These are phyloP conservation scores for Hyposoter dolosus DNA, from an alignment of 2,888 invertebrate species.

Conservation along the genomic window DNA sequence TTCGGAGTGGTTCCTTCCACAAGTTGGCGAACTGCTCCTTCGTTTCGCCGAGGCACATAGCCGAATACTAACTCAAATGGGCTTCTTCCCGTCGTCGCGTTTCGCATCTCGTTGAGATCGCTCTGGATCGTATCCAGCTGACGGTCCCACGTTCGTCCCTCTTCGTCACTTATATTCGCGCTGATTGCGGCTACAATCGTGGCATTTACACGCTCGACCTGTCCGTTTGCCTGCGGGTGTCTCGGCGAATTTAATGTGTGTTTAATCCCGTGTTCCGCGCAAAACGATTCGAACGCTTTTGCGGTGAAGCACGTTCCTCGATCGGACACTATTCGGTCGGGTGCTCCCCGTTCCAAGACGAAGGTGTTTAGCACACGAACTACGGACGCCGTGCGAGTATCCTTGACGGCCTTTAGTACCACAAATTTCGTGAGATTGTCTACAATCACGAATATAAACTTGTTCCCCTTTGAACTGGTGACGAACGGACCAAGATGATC, in stretches of 20 bases:
- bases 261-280: constrained; percentile 40
- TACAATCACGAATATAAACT: constrained; percentile 63
- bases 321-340: constrained; percentile 64
- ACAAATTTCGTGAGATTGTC: constrained; percentile 54
- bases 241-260: constrained; percentile 62
- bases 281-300: constrained; percentile 16
- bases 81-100: constrained; percentile 60
- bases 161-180: background rate
- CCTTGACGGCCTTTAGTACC: background rate
- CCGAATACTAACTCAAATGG: background rate
- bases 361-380: constrained; percentile 44
- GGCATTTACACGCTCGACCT: constrained; percentile 59
- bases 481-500: constrained; percentile 69
- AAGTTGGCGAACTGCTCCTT: background rate
- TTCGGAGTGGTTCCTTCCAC: background rate
- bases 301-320: constrained; percentile 63
- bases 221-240: constrained; percentile 67
- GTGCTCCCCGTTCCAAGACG: constrained; percentile 58
- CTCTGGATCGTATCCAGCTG: constrained; percentile 42
- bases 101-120: constrained; percentile 59
- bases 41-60: background rate
- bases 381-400: background rate
- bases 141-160: constrained; percentile 23
- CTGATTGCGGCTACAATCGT: background rate
- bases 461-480: constrained; percentile 43